A percentile compares a stretch with the other conserved stretches of the same genome.
Evolutionary conservation across 2,797 vertebrate genomes (phyloP).

Genomic region (Liasis olivaceus): DNA sequence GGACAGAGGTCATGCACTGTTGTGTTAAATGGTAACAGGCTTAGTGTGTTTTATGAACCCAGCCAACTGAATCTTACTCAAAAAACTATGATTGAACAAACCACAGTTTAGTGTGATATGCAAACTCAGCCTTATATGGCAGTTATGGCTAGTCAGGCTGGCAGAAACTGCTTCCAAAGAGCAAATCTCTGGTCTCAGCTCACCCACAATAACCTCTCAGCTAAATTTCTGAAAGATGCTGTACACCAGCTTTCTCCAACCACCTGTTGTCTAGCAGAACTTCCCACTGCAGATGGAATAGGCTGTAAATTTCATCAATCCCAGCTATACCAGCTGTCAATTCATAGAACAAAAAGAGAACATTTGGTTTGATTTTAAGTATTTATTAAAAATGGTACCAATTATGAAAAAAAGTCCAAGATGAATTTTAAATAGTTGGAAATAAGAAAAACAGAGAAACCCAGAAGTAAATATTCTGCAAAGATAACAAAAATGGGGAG

Average conservation of each 20-base stretch:
- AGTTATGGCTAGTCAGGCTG: neutral
- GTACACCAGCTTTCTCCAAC: neutral
- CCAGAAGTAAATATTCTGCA: conserved; percentile 73
- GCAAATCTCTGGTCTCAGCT: neutral
- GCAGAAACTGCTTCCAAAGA: neutral
- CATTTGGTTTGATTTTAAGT: conserved; percentile 64
- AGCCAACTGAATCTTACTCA: neutral
- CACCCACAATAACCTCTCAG: neutral
- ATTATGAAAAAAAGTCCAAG: conserved; percentile 64
- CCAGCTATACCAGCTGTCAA: neutral
- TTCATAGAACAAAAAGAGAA: conserved; percentile 39
- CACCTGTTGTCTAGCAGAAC: neutral
- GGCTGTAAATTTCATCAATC: no score
- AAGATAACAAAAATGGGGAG: conserved; percentile 62
- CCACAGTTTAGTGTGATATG: neutral
- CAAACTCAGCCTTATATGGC: neutral
- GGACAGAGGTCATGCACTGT: neutral
- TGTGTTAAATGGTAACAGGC: neutral
- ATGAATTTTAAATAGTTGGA: conserved; percentile 55
- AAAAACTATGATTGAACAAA: neutral
- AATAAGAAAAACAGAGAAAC: conserved; percentile 71
- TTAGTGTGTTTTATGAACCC: neutral
- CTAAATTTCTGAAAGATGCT: neutral
- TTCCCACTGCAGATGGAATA: neutral
- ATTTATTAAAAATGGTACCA: conserved; percentile 83